Conservation (phyloP, 2,113 vertebrate genomes). For the Ceyx cyanopectus region DNA sequence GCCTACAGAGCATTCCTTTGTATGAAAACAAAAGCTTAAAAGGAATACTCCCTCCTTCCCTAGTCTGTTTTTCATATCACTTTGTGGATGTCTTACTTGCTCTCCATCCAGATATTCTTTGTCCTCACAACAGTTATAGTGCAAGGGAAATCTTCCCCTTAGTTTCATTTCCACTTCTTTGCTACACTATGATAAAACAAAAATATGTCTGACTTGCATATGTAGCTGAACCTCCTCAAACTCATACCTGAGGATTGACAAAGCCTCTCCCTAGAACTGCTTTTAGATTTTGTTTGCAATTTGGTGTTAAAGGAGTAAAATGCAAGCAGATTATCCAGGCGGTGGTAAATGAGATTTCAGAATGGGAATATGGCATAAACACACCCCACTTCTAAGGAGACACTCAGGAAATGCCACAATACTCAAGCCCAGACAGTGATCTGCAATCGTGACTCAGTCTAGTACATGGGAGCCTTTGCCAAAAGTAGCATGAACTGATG, state of each 20-base stretch:
- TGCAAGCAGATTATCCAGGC: background rate
- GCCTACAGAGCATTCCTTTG: background rate
- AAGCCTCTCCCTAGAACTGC: background rate
- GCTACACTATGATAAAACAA: background rate
- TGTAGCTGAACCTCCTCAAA: background rate
- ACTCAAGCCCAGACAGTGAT: background rate
- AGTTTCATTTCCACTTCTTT: background rate
- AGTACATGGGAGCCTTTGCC: background rate
- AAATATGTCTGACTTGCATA: background rate
- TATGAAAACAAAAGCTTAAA: conserved; percentile 7
- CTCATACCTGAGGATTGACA: background rate
- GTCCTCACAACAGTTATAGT: background rate
- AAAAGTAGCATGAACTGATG: background rate
- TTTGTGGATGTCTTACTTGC: background rate
- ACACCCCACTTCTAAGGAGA: background rate
- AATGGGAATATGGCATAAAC: background rate
- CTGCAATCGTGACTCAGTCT: accelerated
- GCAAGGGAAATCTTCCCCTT: background rate
- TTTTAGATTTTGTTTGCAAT: background rate
- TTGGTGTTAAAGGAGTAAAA: background rate
- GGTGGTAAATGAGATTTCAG: background rate
- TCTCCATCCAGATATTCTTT: background rate
- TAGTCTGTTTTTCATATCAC: background rate
- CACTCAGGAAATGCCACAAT: background rate
- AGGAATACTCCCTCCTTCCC: background rate